phyloP scores from a whole-genome alignment of 2,888 invertebrate genomes.

The Melieria crassipennis region DNA sequence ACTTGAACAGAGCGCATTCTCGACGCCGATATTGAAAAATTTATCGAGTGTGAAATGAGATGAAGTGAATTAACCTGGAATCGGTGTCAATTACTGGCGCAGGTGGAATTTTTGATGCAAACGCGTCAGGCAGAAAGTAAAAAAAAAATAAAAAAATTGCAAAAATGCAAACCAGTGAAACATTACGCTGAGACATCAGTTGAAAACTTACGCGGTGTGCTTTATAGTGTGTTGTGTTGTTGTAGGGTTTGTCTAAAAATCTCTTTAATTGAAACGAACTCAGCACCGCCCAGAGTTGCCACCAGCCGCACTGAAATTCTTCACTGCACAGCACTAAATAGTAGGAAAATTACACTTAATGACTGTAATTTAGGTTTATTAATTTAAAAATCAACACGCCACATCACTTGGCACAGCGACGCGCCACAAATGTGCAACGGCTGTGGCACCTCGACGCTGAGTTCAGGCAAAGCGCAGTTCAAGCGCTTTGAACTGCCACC shows the following conservation, averaged over 20 bases:
- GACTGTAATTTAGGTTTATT: not conserved
- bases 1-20: too few species aligned
- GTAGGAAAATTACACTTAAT: not conserved
- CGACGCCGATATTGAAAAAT: conserved; percentile 28
- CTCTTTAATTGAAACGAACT: too few species aligned
- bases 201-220: too few species aligned
- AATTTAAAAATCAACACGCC: conserved; percentile 14
- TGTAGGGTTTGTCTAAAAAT: too few species aligned
- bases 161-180: too few species aligned
- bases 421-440: not conserved
- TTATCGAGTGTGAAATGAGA: conserved; percentile 49
- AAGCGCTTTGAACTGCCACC: not conserved
- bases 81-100: conserved; percentile 33
- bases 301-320: too few species aligned
- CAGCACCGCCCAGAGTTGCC: too few species aligned
- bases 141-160: too few species aligned
- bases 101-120: conserved; percentile 23
- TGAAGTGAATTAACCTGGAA: conserved; percentile 37
- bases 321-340: too few species aligned
- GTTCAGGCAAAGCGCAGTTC: not conserved
- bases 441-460: not conserved
- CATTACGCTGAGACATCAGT: too few species aligned
- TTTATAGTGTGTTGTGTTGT: too few species aligned
- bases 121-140: too few species aligned
- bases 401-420: conserved; percentile 5